Evolutionary conservation across 2,113 vertebrate genomes (phyloP).

Genomic region (human): GRCh38 chr7:35126001-35126500

Average conservation of each 20-base stretch:
- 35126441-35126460: neutral
- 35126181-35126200: neutral
- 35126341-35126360: neutral
- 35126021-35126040: neutral
- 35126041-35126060: neutral
- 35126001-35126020: neutral
- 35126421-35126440: neutral
- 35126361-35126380: neutral
- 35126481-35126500: neutral
- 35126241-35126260: neutral
- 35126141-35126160: neutral
- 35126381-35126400: neutral
- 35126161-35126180: neutral
- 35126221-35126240: neutral
- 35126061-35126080: neutral
- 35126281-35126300: neutral
- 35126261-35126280: neutral
- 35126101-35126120: neutral
- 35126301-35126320: neutral
- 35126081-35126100: neutral
- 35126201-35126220: neutral
- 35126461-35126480: neutral
- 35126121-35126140: neutral
- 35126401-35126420: neutral
- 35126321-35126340: neutral